phyloP scores from a whole-genome alignment of 2,888 invertebrate genomes.

The Eupithecia abbreviata region DNA sequence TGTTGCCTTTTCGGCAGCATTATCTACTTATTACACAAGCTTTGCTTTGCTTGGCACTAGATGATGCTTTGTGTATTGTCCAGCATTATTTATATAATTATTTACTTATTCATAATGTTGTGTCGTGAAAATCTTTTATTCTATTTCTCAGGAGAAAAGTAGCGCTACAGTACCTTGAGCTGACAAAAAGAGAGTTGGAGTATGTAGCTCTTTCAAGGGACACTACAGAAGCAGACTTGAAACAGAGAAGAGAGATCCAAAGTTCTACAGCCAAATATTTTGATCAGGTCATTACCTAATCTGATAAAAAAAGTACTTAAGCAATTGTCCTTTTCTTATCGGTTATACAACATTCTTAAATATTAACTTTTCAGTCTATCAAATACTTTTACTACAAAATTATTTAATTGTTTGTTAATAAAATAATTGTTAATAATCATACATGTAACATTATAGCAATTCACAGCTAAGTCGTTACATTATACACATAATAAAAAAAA shows the following conservation, averaged over 20 bases:
- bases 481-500: too few relatives aligned
- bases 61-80: too few relatives aligned
- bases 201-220: constrained; percentile 97
- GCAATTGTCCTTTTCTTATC: neutral
- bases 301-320: neutral
- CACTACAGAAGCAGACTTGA: constrained; percentile 98
- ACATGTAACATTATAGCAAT: too few relatives aligned
- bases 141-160: constrained; percentile 85
- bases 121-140: neutral
- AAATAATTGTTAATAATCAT: too few relatives aligned
- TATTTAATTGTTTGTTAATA: neutral
- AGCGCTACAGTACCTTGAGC: constrained; percentile 94
- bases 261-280: constrained; percentile 94
- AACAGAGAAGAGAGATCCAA: constrained; percentile 96
- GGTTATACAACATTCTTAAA: neutral
- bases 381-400: neutral
- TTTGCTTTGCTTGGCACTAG: too few relatives aligned
- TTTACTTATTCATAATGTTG: neutral
- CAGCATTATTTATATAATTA: too few relatives aligned
- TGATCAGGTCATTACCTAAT: constrained; percentile 88
- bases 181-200: constrained; percentile 95
- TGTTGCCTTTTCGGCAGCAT: too few relatives aligned
- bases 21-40: too few relatives aligned
- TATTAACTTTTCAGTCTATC: neutral
- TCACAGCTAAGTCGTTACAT: too few relatives aligned